Evolutionary conservation across 1,140 invertebrate species (phyloP), one percentile per base, ranked within the genome.

Genomic region (Dinothrombium tinctorium): DNA sequence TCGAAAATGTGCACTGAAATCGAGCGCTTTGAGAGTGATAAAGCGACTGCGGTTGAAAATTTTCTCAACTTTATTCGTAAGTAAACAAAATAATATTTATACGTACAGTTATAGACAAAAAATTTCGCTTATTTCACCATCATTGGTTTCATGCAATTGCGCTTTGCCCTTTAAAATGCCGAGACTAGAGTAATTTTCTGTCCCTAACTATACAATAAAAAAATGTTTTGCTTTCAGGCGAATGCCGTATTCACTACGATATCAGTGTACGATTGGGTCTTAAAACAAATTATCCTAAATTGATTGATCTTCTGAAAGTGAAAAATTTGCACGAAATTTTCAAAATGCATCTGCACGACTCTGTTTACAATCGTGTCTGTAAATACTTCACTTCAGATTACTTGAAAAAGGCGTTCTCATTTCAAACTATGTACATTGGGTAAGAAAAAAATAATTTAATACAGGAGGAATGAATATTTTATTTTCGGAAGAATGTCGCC

Each of bases 361-460:
- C 33, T 21, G 33, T 36, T 21, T 36, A 36, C n/a, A 1, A n/a
- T 9, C 7, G 33, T 11, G 33, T 22, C 5, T 22, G 11, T 8
- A 36, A 36, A 21, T 36, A 36, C 8, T 36, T 36, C 33, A 36
- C 20, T 22, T 15, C 33, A 7, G 33, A 36, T 2, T 22, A 36
- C 20, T 22, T 36, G 33, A 20, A 22, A 9, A 36, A 36, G 23
- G 33, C 33, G 7, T 36, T 36, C 19, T 22, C 33, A 11, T 36
- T 36, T 7, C 33, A 36, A 36, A 15, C 33, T 4, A 36, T 36
- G 33, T 36, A 36, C 33, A 36, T 36, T 19, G 33, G 33, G 33
- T 36, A 36, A 21, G 33, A 11, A 2, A 2, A 5, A 21, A 33
- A 17, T 33, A n/a, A 12, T 15, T 1, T 35, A 32, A 32, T 7